Evolutionary conservation across 2,797 vertebrate species (phyloP).

Genomic region (Anguilla megastoma): DNA sequence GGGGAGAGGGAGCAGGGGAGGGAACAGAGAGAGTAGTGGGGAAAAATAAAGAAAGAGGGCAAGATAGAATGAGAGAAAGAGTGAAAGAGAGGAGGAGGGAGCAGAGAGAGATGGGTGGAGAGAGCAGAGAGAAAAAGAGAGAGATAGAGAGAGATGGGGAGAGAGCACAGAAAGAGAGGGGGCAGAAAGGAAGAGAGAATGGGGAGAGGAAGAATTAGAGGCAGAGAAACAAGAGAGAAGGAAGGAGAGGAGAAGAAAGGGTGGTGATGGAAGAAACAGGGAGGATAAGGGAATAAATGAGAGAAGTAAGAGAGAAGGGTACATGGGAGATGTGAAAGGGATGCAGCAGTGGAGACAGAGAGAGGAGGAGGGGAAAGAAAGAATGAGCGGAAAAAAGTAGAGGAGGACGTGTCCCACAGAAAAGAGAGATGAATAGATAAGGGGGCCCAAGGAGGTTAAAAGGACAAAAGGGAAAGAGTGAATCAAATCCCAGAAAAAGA

Average conservation of each 20-base stretch:
- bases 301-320: slow-evolving; percentile 28
- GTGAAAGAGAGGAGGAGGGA: neutral
- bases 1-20: neutral
- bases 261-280: neutral
- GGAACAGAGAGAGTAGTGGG: slow-evolving; percentile 28
- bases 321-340: neutral
- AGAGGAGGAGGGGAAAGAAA: slow-evolving; percentile 29
- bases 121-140: slow-evolving; percentile 18
- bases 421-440: slow-evolving; percentile 23
- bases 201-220: neutral
- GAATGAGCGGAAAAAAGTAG: slow-evolving; percentile 8
- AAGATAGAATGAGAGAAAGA: slow-evolving; percentile 22
- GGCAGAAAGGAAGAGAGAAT: slow-evolving; percentile 28
- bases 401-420: neutral
- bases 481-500: slow-evolving; percentile 21
- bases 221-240: slow-evolving; percentile 10
- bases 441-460: neutral
- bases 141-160: too few relatives aligned
- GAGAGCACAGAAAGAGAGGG: neutral
- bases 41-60: neutral
- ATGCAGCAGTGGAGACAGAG: slow-evolving; percentile 35
- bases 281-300: slow-evolving; percentile 36
- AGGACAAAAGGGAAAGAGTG: neutral
- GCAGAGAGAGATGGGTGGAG: slow-evolving; percentile 19
- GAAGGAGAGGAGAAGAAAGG: neutral